A percentile compares a stretch with the other conserved stretches of the same genome.
These are phyloP conservation scores for Nothoprocta perdicaria DNA, from an alignment of 2,113 vertebrate genomes.

Conservation along the genomic window DNA sequence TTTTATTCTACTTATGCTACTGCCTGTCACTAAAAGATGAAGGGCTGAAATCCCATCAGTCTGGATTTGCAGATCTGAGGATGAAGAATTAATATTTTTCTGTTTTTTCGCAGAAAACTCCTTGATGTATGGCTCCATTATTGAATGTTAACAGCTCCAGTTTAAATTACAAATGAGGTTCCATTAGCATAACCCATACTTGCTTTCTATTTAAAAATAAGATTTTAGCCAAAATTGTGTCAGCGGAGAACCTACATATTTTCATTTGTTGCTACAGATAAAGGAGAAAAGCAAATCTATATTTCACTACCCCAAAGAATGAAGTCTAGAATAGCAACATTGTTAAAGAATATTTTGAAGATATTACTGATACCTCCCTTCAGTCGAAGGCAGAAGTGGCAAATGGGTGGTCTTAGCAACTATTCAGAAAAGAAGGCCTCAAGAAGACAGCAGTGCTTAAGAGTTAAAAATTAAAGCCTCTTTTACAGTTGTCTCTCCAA, in stretches of 20 bases:
- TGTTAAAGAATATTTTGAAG: background rate
- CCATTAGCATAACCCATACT: conserved; percentile 62
- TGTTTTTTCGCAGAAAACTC: conserved; percentile 69
- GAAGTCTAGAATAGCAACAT: background rate
- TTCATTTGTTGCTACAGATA: conserved; percentile 44
- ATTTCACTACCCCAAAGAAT: background rate
- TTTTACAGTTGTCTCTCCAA: conserved; percentile 1
- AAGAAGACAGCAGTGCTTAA: background rate
- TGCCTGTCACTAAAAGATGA: conserved; percentile 72
- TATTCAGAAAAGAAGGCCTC: background rate
- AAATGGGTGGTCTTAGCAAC: background rate
- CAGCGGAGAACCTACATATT: conserved; percentile 36
- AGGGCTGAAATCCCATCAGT: conserved; percentile 72
- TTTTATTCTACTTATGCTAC: conserved; percentile 68
- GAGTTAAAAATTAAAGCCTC: background rate
- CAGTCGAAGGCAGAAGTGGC: background rate
- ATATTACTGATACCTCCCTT: background rate
- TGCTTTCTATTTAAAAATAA: conserved; percentile 63
- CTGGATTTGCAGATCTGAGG: conserved; percentile 73
- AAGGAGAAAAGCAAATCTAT: background rate
- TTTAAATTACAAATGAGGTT: conserved; percentile 70
- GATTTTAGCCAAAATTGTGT: conserved; percentile 56
- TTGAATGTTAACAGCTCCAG: conserved; percentile 61
- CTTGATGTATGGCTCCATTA: conserved; percentile 68
- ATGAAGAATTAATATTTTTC: conserved; percentile 74